Evolutionary conservation across 2,797 vertebrate genomes (phyloP), one percentile per base, ranked within the genome.

Genomic region (Taenioides sp.): DNA sequence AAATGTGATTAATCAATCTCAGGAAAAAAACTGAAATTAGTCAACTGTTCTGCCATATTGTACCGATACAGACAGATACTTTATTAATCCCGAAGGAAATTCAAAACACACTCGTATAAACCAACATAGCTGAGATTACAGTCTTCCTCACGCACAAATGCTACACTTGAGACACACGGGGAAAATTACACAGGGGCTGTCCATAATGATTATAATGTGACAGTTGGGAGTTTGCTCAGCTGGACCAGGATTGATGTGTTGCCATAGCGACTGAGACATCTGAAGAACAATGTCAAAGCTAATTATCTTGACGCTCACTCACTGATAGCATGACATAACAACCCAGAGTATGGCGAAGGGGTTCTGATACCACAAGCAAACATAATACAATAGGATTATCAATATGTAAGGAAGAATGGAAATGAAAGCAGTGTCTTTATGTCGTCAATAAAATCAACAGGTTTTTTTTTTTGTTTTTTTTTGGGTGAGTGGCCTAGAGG

Each of bases 161-260:
- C 61, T 31, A 37, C 55, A 68, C 22, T n/a, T 67, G 64, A 73
- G 23, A 57, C 69, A 78, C 80, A 47, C 14, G 3, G 12, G 16
- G 43, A 47, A 47, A 16, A 62, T 50, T 11, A 67, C 70, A 52
- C 6, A 69, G 20, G 67, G 43, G 34, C 11, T 1, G 34, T 25
- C 20, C 43, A 43, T 63, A 70, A 78, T 69, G 67, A 67, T 67
- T 67, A 68, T 28, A 34, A 65, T 69, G 9, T n/a, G 34, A 43
- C 64, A 49, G 14, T 67, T 55, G 27, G 34, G 17, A 2, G 79
- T 87, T 86, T 86, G 76, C 69, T 74, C 86, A 89, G 86, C 79
- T 86, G 83, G 75, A 71, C 14, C 1, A 70, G 67, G 70, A 52
- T 70, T 75, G 71, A 47, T 22, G 23, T 28, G 64, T 69, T 59